phyloP scores from a whole-genome alignment of 2,888 invertebrate genomes.

The Protophormia terraenovae region DNA sequence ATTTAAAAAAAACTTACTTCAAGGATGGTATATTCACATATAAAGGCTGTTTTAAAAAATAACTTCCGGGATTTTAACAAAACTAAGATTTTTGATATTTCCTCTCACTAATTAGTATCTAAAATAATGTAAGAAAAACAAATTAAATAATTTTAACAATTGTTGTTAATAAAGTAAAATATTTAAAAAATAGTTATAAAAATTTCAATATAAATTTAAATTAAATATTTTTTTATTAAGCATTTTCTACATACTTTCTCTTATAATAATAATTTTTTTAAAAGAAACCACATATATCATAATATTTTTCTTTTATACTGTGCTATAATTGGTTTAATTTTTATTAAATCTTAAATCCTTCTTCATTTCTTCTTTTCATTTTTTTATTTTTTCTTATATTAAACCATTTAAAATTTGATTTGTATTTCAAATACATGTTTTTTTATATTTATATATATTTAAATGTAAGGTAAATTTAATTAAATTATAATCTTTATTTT shows the following conservation, averaged over 20 bases:
- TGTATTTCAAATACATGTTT: slow-evolving; percentile 48
- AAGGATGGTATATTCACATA: too few relatives aligned
- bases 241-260: not conserved
- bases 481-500: not conserved
- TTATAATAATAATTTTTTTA: not conserved
- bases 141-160: too few relatives aligned
- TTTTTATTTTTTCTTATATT: slow-evolving; percentile 11
- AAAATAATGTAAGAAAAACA: too few relatives aligned
- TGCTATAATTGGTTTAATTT: slow-evolving; percentile 35
- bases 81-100: too few relatives aligned
- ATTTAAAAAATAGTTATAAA: too few relatives aligned
- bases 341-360: slow-evolving; percentile 38
- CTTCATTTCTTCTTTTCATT: not conserved
- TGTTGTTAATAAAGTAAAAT: too few relatives aligned
- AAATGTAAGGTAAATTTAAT: not conserved
- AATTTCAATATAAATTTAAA: too few relatives aligned
- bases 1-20: too few relatives aligned
- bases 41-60: too few relatives aligned
- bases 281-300: not conserved
- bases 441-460: not conserved
- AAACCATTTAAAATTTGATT: slow-evolving; percentile 35
- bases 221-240: too few relatives aligned
- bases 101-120: too few relatives aligned
- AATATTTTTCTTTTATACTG: slow-evolving; percentile 28
- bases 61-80: too few relatives aligned